These are phyloP conservation scores for Petromus typicus DNA, from an alignment of 2,113 vertebrate species.

Conservation along the genomic window DNA sequence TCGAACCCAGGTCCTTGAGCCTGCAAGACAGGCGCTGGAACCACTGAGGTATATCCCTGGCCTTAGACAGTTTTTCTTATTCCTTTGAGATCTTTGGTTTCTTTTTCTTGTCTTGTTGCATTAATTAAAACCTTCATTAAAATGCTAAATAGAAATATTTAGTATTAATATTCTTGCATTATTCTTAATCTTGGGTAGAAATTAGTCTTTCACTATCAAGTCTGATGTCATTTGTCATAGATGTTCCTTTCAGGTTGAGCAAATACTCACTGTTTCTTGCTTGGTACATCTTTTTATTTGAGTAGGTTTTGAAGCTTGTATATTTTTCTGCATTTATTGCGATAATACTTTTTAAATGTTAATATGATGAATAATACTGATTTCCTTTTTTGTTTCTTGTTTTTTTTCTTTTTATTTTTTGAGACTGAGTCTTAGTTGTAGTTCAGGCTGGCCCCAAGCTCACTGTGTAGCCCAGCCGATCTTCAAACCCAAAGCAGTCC, in stretches of 20 bases:
- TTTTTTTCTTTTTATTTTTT: too few relatives aligned
- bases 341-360: constrained; percentile 22
- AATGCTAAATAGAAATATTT: constrained; percentile 6
- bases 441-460: too few relatives aligned
- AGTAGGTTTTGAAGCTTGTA: constrained; percentile 34
- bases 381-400: background rate
- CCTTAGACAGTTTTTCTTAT: constrained; percentile 48
- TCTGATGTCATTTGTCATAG: constrained; percentile 15
- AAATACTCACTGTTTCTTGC: background rate
- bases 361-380: background rate
- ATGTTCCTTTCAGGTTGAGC: too few relatives aligned
- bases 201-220: background rate
- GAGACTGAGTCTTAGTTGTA: too few relatives aligned
- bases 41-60: too few relatives aligned
- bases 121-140: background rate
- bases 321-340: background rate
- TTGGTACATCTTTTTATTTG: background rate
- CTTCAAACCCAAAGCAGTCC: too few relatives aligned
- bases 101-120: constrained; percentile 6
- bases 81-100: constrained; percentile 19
- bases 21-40: too few relatives aligned
- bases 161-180: constrained; percentile 37
- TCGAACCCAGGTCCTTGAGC: too few relatives aligned
- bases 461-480: too few relatives aligned
- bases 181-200: background rate